Evolutionary conservation across 2,113 vertebrate species (phyloP).

Genomic region (Pristiophorus japonicus): DNA sequence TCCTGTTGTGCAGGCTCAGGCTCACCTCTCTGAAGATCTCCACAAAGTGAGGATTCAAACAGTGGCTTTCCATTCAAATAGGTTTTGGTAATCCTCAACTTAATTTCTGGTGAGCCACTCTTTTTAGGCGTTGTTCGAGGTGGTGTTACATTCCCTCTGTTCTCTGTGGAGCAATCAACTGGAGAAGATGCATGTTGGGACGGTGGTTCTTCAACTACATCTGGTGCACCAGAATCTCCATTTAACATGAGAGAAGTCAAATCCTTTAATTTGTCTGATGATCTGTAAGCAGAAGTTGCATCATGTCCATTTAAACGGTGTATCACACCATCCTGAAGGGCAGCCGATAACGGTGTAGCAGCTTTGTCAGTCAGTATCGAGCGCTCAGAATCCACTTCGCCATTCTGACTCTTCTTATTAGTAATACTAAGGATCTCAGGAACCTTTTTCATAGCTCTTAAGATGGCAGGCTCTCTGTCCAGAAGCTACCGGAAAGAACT

Average conservation of each 20-base stretch:
- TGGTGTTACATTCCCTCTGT: slow-evolving; percentile 70
- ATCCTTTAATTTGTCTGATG: slow-evolving; percentile 78
- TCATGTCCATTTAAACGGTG: slow-evolving; percentile 79
- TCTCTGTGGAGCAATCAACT: slow-evolving; percentile 62
- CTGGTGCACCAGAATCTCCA: slow-evolving; percentile 70
- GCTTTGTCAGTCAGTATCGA: slow-evolving; percentile 78
- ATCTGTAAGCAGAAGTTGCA: slow-evolving; percentile 61
- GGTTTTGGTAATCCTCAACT: slow-evolving; percentile 82
- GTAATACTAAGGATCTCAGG: slow-evolving; percentile 68
- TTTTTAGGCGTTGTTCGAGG: slow-evolving; percentile 65
- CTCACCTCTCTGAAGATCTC: slow-evolving; percentile 59
- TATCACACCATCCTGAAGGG: slow-evolving; percentile 76
- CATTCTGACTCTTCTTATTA: slow-evolving; percentile 65
- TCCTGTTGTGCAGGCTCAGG: slow-evolving; percentile 51
- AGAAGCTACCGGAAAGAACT: no score
- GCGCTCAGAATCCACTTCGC: slow-evolving; percentile 73
- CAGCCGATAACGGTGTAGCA: slow-evolving; percentile 69
- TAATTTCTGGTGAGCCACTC: slow-evolving; percentile 74
- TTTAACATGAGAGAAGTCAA: slow-evolving; percentile 85
- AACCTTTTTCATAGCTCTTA: slow-evolving; percentile 90
- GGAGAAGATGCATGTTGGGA: slow-evolving; percentile 42
- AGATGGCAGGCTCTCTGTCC: no score
- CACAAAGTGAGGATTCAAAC: slow-evolving; percentile 75
- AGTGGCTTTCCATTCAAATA: slow-evolving; percentile 73
- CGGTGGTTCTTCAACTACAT: slow-evolving; percentile 47